Evolutionary conservation across 2,888 invertebrate species (phyloP).

Genomic region (Timema podura): DNA sequence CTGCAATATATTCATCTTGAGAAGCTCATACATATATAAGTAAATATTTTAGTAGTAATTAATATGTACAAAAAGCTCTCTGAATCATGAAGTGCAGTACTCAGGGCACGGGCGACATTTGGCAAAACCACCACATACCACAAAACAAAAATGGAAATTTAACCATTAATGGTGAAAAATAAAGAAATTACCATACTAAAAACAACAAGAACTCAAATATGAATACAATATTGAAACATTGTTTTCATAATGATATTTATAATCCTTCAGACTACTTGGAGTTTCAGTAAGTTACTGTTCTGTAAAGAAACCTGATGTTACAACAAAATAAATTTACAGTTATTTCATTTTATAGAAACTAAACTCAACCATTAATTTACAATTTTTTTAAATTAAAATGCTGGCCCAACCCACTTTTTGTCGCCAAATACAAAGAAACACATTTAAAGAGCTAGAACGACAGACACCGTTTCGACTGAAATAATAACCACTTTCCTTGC

Average conservation of each 20-base stretch:
- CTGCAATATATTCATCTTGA: constrained; percentile 27
- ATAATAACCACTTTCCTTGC: constrained; percentile 29
- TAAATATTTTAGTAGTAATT: constrained; percentile 29
- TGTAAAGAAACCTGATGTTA: too few relatives aligned
- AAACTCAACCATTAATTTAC: constrained; percentile 20
- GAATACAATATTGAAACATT: constrained; percentile 27
- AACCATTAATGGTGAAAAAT: constrained; percentile 30
- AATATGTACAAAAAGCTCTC: constrained; percentile 34
- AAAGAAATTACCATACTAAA: constrained; percentile 30
- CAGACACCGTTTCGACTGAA: constrained; percentile 24
- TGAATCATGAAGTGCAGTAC: constrained; percentile 27
- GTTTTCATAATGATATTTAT: too few relatives aligned
- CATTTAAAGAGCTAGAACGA: constrained; percentile 29
- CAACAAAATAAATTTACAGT: too few relatives aligned
- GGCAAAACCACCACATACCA: constrained; percentile 23
- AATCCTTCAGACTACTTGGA: too few relatives aligned
- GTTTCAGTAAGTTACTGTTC: too few relatives aligned
- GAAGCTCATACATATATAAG: constrained; percentile 31
- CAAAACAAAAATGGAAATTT: constrained; percentile 31
- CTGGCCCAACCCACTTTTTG: constrained; percentile 31
- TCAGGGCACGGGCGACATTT: constrained; percentile 8
- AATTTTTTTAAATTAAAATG: constrained; percentile 24
- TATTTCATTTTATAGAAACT: constrained; percentile 28
- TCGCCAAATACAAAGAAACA: constrained; percentile 30
- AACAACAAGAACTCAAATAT: too few relatives aligned